Base-by-base conservation (phyloP, 1,140 invertebrate genomes). In the Trichonephila inaurata region DNA sequence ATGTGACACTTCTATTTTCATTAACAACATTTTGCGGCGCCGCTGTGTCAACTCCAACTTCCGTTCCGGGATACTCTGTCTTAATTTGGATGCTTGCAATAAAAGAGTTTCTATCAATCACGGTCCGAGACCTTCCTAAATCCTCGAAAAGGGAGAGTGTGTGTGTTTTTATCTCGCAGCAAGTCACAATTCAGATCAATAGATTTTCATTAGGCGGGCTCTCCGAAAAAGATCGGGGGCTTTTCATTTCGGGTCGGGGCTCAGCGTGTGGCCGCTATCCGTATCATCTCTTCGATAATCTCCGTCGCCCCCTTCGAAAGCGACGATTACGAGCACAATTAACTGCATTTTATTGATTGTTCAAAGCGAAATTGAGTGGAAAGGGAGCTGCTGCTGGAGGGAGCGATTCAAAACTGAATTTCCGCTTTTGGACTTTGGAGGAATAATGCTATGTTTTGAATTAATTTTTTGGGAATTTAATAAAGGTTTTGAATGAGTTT, bases 341-440 rank as follows among this genome's bases (percentile, higher is more conserved):
- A 90, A 90, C 89, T 72, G 89, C 58, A 61, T 81, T 90, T 90
- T 90, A 90, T 90, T 90, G 89, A 90, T 90, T 90, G 89, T 90
- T 90, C 72, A 90, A 61, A 77, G 72, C 28, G 89, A 90, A 90
- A 90, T 90, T 90, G 89, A 90, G 89, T 69, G 89, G 89, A 90
- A 90, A 60, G 66, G n/a, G 24, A n/a, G 28, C 21, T 1, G 18
- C 21, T 6, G 14, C 21, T n/a, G 33, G 44, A 21, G 89, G 89
- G 89, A 44, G 33, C 69, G 40, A 28, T 72, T 24, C 89, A 60
- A 81, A 90, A 90, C 40, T 87, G 28, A 87, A 77, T 40, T 40
- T 18, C 7, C 33, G 5, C 28, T 40, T 6, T 21, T 12, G 2
- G 0, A 12, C 7, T 51, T 51, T 51, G 0, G 51, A 51, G 51